phyloP scores from a whole-genome alignment of 1,140 invertebrate species.

The Brachystomella parvula region DNA sequence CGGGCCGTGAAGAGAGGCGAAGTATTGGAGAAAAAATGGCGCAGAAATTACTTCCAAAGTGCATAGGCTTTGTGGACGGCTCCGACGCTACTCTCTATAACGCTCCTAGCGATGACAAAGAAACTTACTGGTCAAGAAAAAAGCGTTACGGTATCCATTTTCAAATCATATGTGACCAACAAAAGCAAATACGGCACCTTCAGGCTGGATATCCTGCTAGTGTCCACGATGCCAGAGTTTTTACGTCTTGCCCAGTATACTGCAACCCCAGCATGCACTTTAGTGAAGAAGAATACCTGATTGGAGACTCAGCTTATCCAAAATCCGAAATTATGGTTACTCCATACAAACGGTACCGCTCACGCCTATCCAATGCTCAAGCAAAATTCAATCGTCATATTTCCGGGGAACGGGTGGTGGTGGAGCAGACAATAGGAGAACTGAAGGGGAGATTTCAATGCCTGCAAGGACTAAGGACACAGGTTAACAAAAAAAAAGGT shows the following conservation, averaged over 20 bases:
- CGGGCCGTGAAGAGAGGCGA: background rate
- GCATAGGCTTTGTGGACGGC: constrained; percentile 22
- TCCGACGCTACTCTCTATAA: constrained; percentile 10
- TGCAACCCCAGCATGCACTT: constrained; percentile 1
- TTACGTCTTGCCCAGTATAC: background rate
- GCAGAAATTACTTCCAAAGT: constrained; percentile 9
- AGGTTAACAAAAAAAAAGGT: background rate
- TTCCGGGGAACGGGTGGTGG: constrained; percentile 10
- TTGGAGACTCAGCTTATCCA: constrained; percentile 24
- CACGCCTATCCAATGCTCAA: background rate
- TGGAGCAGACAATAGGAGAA: constrained; percentile 18
- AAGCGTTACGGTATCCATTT: constrained; percentile 25
- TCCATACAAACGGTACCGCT: background rate
- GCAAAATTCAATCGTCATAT: constrained; percentile 9
- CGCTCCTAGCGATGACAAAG: constrained; percentile 12
- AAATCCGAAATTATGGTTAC: constrained; percentile 5
- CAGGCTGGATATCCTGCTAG: constrained; percentile 20
- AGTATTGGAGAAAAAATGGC: background rate
- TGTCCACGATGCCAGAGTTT: constrained; percentile 25
- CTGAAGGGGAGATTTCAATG: constrained; percentile 13
- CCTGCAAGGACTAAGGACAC: background rate
- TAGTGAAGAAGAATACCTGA: constrained; percentile 13
- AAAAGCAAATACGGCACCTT: constrained; percentile 6
- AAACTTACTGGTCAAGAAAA: constrained; percentile 23
- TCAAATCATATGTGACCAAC: constrained; percentile 20